Evolutionary conservation across 2,797 vertebrate species (phyloP).

Genomic region (Propithecus deckenii): DNA sequence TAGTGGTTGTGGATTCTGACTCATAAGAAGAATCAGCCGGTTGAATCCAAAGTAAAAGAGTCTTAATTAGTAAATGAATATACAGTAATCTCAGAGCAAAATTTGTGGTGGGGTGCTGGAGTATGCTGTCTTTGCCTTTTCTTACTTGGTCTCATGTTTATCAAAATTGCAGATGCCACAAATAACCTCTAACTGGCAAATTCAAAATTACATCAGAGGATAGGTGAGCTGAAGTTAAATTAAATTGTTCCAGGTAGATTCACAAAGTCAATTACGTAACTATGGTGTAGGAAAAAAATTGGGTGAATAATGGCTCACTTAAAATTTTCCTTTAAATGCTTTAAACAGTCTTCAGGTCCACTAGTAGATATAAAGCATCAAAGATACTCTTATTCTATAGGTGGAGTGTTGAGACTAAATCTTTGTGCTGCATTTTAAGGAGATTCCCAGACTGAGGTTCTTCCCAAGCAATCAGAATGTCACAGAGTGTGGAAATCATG

Average conservation of each 20-base stretch:
- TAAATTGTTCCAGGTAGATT: neutral
- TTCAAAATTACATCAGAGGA: slow-evolving; percentile 6
- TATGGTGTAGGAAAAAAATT: neutral
- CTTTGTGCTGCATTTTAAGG: neutral
- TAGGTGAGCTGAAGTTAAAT: neutral
- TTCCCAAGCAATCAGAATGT: neutral
- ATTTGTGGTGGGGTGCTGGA: neutral
- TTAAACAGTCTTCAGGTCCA: neutral
- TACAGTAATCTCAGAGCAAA: neutral
- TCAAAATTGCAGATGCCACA: neutral
- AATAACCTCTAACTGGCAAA: neutral
- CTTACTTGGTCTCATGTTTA: neutral
- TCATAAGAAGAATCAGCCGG: neutral
- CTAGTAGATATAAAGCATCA: neutral
- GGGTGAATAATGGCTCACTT: neutral
- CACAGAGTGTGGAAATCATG: neutral
- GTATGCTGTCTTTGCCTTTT: neutral
- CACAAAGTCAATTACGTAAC: neutral
- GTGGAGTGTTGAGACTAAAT: neutral
- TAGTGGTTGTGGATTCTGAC: neutral
- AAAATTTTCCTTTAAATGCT: neutral
- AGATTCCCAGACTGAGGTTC: neutral
- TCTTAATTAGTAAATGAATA: neutral
- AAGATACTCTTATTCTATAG: neutral
- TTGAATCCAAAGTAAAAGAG: neutral